Evolutionary conservation across 2,888 invertebrate species (phyloP), one percentile per base, ranked within the genome.

Genomic region (Osmoderma eremita): DNA sequence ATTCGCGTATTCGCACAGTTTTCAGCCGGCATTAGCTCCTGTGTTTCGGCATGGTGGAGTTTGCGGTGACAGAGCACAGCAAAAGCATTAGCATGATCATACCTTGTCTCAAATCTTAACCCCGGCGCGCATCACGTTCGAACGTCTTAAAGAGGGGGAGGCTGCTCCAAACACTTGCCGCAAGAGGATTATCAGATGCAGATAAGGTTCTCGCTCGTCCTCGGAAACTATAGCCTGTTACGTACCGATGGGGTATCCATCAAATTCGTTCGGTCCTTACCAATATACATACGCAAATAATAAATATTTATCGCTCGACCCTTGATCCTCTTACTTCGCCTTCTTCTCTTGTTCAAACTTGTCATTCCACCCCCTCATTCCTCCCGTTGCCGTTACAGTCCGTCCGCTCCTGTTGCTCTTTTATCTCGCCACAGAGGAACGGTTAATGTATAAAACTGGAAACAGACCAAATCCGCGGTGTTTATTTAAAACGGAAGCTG

Each of bases 51-150:
- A 18, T 8, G 18, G 8, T 45, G 10, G 39, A n/a, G 45, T 24
- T 80, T 81, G 80, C 78, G 80, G 80, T 80, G 74, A 72, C 74
- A 76, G 72, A 80, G 81, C 81, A 80, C 76, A 78, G 81, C 77
- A 80, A 81, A 81, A 79, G 82, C 81, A 81, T 82, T 82, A 82
- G 79, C 81, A 81, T 81, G 81, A 80, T 81, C 81, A 78, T 81
- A 81, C 80, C 80, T 81, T 80, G 80, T 79, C 79, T 80, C 75
- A 74, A 65, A 78, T 80, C 80, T 81, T 81, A 80, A 78, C 78
- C 78, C 80, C 74, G 74, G 30, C 75, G 77, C 76, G 78, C 77
- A 78, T 78, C 78, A 78, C 78, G 75, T 74, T 73, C 73, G 30
- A 30, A 30, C 77, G 75, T 80, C 80, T 80, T 80, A 78, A 15